Evolutionary conservation across 2,797 vertebrate genomes (phyloP).

Genomic region (Fistularia tabacaria): DNA sequence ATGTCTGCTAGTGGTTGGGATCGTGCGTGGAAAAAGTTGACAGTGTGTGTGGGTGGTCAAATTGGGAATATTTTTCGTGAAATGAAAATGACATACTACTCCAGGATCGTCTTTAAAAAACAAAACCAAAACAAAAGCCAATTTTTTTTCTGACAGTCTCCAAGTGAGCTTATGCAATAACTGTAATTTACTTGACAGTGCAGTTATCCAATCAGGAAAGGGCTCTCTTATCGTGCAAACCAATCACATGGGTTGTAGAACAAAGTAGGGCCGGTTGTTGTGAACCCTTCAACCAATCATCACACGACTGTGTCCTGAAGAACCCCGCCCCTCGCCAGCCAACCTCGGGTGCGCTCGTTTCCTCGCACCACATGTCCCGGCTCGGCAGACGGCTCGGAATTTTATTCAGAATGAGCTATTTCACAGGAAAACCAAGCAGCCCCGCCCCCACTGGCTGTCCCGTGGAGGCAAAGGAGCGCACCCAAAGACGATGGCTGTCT

Average conservation of each 20-base stretch:
- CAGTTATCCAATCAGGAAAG: conserved; percentile 27
- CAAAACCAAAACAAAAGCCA: not conserved
- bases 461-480: not conserved
- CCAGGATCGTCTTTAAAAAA: too few relatives aligned
- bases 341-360: conserved; percentile 52
- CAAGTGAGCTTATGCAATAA: conserved; percentile 53
- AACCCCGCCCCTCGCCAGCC: conserved; percentile 52
- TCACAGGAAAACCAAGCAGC: conserved; percentile 38
- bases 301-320: rapidly evolving
- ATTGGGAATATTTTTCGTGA: too few relatives aligned
- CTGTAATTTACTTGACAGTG: conserved; percentile 11
- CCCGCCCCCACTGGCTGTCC: conserved; percentile 44
- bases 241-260: conserved; percentile 17
- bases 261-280: conserved; percentile 25
- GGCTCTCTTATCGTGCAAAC: conserved; percentile 16
- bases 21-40: not conserved
- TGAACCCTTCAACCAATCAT: conserved; percentile 34
- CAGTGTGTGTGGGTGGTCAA: not conserved
- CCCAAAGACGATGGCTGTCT: conserved; percentile 61
- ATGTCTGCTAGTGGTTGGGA: too few relatives aligned
- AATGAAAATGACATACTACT: too few relatives aligned
- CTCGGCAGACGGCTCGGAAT: conserved; percentile 17
- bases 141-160: conserved; percentile 1
- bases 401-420: conserved; percentile 67
- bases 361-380: not conserved